phyloP scores from a whole-genome alignment of 2,888 invertebrate species.

The Caenorhabditis japonica region DNA sequence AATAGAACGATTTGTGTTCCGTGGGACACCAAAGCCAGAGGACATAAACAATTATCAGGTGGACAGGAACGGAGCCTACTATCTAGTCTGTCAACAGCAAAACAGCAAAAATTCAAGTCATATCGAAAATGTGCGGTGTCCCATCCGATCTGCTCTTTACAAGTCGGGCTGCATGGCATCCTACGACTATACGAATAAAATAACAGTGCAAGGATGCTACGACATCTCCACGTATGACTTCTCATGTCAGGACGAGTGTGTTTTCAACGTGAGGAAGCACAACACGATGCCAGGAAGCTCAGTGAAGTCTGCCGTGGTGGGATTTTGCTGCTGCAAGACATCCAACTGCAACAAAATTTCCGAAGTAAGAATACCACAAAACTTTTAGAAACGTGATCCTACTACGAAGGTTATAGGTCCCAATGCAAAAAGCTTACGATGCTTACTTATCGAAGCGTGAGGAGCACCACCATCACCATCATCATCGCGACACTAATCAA shows the following conservation, averaged over 20 bases:
- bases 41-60: no score
- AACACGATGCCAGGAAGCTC: not conserved
- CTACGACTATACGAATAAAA: not conserved
- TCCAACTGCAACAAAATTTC: not conserved
- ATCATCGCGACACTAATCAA: not conserved
- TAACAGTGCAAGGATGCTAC: slow-evolving; percentile 22
- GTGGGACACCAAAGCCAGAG: no score
- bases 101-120: not conserved
- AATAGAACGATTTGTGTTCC: no score
- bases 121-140: slow-evolving; percentile 3
- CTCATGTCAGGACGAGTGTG: slow-evolving; percentile 4
- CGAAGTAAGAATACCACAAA: not conserved
- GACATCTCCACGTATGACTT: not conserved
- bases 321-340: slow-evolving; percentile 11
- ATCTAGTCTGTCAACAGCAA: slow-evolving; percentile 5
- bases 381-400: not conserved
- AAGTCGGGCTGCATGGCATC: slow-evolving; percentile 7
- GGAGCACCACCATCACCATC: not conserved
- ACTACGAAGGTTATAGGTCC: slow-evolving; percentile 5
- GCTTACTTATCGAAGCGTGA: not conserved
- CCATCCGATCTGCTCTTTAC: not conserved
- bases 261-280: not conserved
- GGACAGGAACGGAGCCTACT: slow-evolving; percentile 14
- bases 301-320: not conserved
- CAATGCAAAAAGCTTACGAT: not conserved